phyloP scores from a whole-genome alignment of 2,797 vertebrate species.

The Poecile montanus region DNA sequence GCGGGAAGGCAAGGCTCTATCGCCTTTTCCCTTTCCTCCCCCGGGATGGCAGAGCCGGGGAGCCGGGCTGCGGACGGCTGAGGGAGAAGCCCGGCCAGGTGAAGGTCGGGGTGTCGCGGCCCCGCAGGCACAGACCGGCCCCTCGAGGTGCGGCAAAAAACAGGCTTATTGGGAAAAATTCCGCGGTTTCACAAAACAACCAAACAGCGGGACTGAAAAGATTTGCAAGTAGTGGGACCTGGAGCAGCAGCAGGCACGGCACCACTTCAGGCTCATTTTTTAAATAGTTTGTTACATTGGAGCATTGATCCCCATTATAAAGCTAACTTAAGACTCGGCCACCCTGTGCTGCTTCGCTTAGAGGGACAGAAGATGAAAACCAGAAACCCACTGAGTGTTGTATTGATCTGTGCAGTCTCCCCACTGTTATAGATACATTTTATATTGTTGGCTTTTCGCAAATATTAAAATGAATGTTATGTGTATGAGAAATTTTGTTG shows the following conservation, averaged over 20 bases:
- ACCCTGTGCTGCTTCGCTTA: rapidly evolving
- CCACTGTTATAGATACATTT: too few relatives aligned
- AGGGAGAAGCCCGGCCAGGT: rapidly evolving
- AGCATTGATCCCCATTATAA: rapidly evolving
- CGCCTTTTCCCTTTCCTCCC: neutral
- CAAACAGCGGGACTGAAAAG: neutral
- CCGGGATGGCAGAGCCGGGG: neutral
- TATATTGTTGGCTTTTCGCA: too few relatives aligned
- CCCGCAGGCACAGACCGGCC: neutral
- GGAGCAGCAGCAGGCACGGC: rapidly evolving
- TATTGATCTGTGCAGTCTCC: rapidly evolving
- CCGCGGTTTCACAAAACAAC: neutral
- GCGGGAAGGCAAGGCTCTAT: rapidly evolving
- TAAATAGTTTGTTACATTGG: rapidly evolving
- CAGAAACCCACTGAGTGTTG: rapidly evolving
- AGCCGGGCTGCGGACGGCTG: neutral
- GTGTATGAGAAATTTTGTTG: too few relatives aligned
- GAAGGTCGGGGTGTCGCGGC: rapidly evolving
- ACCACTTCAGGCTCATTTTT: rapidly evolving
- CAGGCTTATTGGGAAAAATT: too few relatives aligned
- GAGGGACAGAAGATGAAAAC: neutral
- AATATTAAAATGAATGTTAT: too few relatives aligned
- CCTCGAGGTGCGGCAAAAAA: rapidly evolving
- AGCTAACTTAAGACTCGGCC: neutral
- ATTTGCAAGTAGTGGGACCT: neutral